Conservation (phyloP, 2,888 invertebrate genomes). For the Caenorhabditis sinica region DNA sequence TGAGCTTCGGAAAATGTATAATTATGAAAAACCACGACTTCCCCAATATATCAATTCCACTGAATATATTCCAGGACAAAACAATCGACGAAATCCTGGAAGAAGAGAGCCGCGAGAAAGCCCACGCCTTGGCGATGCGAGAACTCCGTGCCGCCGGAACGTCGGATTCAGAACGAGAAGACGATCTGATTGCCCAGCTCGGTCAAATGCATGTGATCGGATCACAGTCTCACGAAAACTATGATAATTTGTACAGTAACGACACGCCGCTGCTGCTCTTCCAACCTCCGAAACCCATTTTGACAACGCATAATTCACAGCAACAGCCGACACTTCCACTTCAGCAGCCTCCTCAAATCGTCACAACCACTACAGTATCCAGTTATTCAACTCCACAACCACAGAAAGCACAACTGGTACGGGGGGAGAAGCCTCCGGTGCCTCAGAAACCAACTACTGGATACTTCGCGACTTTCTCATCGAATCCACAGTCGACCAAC, state of each 20-base stretch:
- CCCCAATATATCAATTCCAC: too few relatives aligned
- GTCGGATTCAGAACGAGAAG: conserved; percentile 67
- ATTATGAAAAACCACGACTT: too few relatives aligned
- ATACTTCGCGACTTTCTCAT: conserved; percentile 54
- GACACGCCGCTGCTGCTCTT: conserved; percentile 67
- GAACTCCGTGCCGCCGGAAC: conserved; percentile 39
- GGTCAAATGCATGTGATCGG: conserved; percentile 63
- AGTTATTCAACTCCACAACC: conserved; percentile 73
- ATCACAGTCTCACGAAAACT: conserved; percentile 33
- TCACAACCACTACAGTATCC: conserved; percentile 69
- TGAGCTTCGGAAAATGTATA: too few relatives aligned
- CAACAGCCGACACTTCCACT: not conserved
- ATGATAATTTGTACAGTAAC: conserved; percentile 47
- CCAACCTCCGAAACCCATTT: conserved; percentile 64
- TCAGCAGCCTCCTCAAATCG: conserved; percentile 28
- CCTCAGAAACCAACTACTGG: conserved; percentile 58
- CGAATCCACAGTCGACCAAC: conserved; percentile 26
- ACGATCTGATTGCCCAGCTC: conserved; percentile 74
- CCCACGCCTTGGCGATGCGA: conserved; percentile 62
- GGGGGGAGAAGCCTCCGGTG: conserved; percentile 63
- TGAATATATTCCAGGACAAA: conserved; percentile 85
- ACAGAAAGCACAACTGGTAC: conserved; percentile 71
- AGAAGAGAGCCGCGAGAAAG: conserved; percentile 72
- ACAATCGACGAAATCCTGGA: conserved; percentile 85
- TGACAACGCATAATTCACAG: not conserved